phyloP scores from a whole-genome alignment of 2,888 invertebrate species.

The Lasioglossum pauxillum region DNA sequence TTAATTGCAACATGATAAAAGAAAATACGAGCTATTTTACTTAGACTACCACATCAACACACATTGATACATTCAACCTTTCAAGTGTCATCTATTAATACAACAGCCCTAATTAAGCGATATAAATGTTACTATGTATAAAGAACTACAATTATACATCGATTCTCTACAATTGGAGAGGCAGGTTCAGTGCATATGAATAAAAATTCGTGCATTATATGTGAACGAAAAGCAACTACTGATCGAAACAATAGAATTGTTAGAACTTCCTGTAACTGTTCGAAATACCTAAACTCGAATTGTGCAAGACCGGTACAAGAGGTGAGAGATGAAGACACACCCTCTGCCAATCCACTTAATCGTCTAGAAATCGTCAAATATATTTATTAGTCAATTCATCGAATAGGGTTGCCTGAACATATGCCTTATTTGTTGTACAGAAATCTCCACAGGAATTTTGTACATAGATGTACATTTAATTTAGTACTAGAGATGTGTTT shows the following conservation, averaged over 20 bases:
- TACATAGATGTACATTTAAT: no score
- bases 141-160: neutral
- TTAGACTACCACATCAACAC: neutral
- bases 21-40: neutral
- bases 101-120: neutral
- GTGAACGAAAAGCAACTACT: neutral
- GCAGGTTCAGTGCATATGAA: neutral
- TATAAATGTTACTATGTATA: neutral
- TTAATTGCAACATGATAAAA: neutral
- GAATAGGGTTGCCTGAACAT: neutral
- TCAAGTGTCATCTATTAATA: neutral
- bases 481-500: neutral
- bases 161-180: neutral
- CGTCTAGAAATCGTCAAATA: conserved; percentile 85
- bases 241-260: neutral
- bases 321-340: conserved; percentile 86
- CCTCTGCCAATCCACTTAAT: conserved; percentile 90
- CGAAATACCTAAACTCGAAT: conserved; percentile 88
- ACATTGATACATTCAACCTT: neutral
- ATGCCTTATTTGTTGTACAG: neutral
- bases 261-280: conserved; percentile 20
- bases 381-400: conserved; percentile 15
- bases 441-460: neutral
- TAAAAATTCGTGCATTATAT: neutral
- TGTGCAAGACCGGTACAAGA: conserved; percentile 80